Evolutionary conservation across 1,140 invertebrate species (phyloP), one percentile per base, ranked within the genome.

Genomic region (Ganaspis sp.): DNA sequence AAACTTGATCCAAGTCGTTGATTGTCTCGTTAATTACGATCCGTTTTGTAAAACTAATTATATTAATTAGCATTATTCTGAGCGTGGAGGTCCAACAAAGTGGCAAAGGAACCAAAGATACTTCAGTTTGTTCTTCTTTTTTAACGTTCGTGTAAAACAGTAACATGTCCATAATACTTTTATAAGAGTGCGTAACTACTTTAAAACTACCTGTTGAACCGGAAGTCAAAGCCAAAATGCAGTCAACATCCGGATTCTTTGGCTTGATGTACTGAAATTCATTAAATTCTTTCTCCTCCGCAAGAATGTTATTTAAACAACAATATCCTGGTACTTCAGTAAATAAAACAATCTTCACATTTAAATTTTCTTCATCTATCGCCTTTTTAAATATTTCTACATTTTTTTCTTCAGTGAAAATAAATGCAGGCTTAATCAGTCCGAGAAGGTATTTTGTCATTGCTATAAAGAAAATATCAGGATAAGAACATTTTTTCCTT

Each of bases 121-220:
- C 8, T 15, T 40, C 11, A 26, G 37, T 71, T 72, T 49, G 49
- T 9, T 70, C 23, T 17, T 81, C 0, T 12, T 38, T 9, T n/a
- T 64, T 26, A 69, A 72, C 23, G 9, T 9, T 15, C 15, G 4
- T 37, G 2, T 76, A 49, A 15, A 71, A 9, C 0, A 17, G 11
- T 9, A 83, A 15, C 69, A 26, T 71, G 3, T 42, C 40, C 1
- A 84, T 75, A 0, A 84, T 5, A 9, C 53, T n/a, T 45, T 78
- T 58, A 38, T 87, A 81, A 2, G 85, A 83, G n/a, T 83, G 54
- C 26, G 84, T 70, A n/a, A 83, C 84, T 26, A 87, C 85, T 77
- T 90, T 90, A 2, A 86, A 84, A 11, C 85, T 29, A 38, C 86
- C 87, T 0, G 86, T 89, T 0, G 84, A 87, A 34, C 88, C 89